Evolutionary conservation across 2,888 invertebrate genomes (phyloP), one percentile per base, ranked within the genome.

Genomic region (Coenonympha glycerion): DNA sequence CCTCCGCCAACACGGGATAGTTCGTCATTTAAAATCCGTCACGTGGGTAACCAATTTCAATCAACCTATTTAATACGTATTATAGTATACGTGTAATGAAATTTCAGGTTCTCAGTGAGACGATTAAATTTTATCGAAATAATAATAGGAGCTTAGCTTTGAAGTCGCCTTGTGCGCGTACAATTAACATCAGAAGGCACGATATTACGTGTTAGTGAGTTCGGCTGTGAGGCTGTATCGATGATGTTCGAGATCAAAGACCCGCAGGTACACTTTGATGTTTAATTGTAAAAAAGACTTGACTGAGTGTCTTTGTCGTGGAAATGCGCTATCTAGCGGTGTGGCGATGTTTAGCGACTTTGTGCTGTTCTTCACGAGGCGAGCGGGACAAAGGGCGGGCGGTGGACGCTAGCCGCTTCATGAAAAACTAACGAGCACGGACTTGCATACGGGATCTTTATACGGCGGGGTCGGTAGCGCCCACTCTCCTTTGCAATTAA

Each of bases 181-280:
- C 60, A 61, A 65, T 62, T 63, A 61, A 64, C 55, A 57, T 63
- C 57, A 59, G 60, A 58, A 54, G 55, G 55, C 57, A 57, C 56
- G 58, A 64, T 63, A 64, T 66, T 62, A 63, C 62, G 63, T 60
- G 60, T 63, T 60, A 63, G 64, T 60, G 62, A 72, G 75, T 73
- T 73, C 76, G 70, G 69, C 71, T 73, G 76, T 75, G 78, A 76
- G 70, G 69, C 71, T 73, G 76, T 75, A 78, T 79, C 74, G 80
- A 81, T 79, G 78, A 76, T 71, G 71, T 71, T 72, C 65, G 64
- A 81, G 73, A 81, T 83, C 82, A 82, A 84, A 82, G 76, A 63
- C 63, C 60, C 71, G 68, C 63, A 56, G 69, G 74, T 71, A 70
- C 66, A 70, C 82, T 83, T 84, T 82, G 82, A 84, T 79, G 82